Evolutionary conservation across 2,113 vertebrate genomes (phyloP).

Genomic region (Sander vitreus): DNA sequence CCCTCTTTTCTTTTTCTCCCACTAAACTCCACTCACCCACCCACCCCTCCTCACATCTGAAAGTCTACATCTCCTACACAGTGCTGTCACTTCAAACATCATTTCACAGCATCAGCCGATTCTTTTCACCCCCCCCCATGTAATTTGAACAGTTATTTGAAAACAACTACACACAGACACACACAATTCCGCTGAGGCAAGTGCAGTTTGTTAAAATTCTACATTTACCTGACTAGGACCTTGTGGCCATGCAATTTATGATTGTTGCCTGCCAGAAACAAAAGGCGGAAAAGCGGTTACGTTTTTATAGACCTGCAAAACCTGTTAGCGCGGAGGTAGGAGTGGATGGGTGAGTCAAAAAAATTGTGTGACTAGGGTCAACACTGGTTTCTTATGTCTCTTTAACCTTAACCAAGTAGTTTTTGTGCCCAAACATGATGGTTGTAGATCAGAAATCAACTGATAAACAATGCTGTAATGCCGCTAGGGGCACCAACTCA

Average conservation of each 20-base stretch:
- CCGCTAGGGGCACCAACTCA: not conserved
- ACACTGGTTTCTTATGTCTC: not conserved
- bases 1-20: conserved; percentile 32
- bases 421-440: not conserved
- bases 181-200: not conserved
- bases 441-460: too few relatives aligned
- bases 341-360: not conserved
- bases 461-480: not conserved
- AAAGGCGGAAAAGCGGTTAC: not conserved
- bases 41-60: conserved; percentile 25
- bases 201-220: not conserved
- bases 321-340: not conserved
- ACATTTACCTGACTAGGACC: not conserved
- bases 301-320: not conserved
- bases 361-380: not conserved
- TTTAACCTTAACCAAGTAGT: too few relatives aligned
- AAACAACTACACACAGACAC: not conserved
- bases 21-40: conserved; percentile 9
- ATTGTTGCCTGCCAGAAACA: not conserved
- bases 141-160: not conserved
- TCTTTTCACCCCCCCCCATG: not conserved
- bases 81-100: conserved; percentile 50
- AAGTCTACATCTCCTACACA: conserved; percentile 45
- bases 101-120: not conserved
- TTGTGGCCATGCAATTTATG: not conserved